Base-by-base conservation (phyloP, 1,140 invertebrate genomes). In the Camponotus vicinus region DNA sequence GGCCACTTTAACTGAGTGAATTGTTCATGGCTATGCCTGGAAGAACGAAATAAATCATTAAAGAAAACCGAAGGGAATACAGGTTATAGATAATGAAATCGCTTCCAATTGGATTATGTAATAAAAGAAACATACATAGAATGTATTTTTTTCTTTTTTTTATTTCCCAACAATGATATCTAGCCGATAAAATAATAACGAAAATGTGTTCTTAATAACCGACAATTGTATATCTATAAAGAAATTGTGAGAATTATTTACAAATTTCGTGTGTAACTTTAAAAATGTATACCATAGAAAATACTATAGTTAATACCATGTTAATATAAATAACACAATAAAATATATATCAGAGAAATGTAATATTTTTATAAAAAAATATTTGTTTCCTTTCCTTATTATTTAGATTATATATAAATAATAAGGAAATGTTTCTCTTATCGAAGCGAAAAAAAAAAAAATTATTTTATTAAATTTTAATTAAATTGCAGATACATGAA, bases 11-110 rank as follows among this genome's bases (percentile, higher is more conserved):
- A 59, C 80, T 86, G 76, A 84, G 87, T 88, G 89, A 80, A 84
- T 87, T 88, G 67, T 86, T 88, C 91, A 92, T 93, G 85, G 71
- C 79, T 77, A 69, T 64, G 86, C 76, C 92, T 93, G 73, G 27
- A 86, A 88, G 34, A 2, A 45, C 15, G 0, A 84, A 86, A 64
- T 71, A 69, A 61, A 78, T 89, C 64, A 69, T 88, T 86, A 89
- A 1, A 13, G 27, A 49, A 61, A 61, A 61, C 57, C 40, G 18
- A 75, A 73, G 13, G 8, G 21, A 57, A 15, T 40, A 37, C n/a
- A 11, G 27, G 8, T 63, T 80, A 13, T 4, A 69, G 13, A 69
- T 34, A 21, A 49, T n/a, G 8, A 9, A 75, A 83, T 37, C 59
- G 11, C 18, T 32, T 63, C n/a, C 67, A 7, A 61, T 7, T 34